These are phyloP conservation scores for Heliconius hewitsoni DNA, from an alignment of 1,140 invertebrate genomes.

Conservation along the genomic window DNA sequence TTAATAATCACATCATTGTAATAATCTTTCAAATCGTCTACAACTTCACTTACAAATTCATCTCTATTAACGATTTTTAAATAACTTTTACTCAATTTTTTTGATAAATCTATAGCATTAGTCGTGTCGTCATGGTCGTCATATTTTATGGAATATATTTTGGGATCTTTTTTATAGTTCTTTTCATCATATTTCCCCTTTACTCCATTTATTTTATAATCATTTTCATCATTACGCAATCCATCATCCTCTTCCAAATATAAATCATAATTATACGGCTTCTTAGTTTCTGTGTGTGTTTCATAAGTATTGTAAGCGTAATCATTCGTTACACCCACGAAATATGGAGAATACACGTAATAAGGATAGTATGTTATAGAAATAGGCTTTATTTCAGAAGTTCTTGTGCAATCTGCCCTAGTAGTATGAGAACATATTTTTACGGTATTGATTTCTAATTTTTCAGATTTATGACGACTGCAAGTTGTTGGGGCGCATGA, in stretches of 20 bases:
- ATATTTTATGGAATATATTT: constrained; percentile 21
- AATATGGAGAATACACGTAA: constrained; percentile 42
- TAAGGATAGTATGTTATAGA: constrained; percentile 38
- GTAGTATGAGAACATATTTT: constrained; percentile 31
- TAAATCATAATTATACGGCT: constrained; percentile 31
- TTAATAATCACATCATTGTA: constrained; percentile 50
- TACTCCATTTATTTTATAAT: constrained; percentile 24
- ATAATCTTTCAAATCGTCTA: constrained; percentile 48
- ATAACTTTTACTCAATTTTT: constrained; percentile 29
- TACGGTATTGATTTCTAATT: background rate
- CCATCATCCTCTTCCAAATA: constrained; percentile 32
- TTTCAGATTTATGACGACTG: constrained; percentile 34
- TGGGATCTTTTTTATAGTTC: constrained; percentile 18
- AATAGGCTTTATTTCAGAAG: constrained; percentile 13
- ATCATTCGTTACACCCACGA: constrained; percentile 36
- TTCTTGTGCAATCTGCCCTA: constrained; percentile 40
- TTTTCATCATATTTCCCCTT: constrained; percentile 23
- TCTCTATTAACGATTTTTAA: constrained; percentile 39
- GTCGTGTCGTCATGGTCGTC: background rate
- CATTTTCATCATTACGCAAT: constrained; percentile 15
- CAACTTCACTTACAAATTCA: constrained; percentile 40
- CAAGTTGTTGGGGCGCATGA: constrained; percentile 40
- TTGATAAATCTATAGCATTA: constrained; percentile 15
- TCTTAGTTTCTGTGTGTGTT: constrained; percentile 41
- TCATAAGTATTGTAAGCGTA: constrained; percentile 32